phyloP scores from a whole-genome alignment of 30 jellyfish, hydroid and myxozoan genomes.

The Aurelia sp. region DNA sequence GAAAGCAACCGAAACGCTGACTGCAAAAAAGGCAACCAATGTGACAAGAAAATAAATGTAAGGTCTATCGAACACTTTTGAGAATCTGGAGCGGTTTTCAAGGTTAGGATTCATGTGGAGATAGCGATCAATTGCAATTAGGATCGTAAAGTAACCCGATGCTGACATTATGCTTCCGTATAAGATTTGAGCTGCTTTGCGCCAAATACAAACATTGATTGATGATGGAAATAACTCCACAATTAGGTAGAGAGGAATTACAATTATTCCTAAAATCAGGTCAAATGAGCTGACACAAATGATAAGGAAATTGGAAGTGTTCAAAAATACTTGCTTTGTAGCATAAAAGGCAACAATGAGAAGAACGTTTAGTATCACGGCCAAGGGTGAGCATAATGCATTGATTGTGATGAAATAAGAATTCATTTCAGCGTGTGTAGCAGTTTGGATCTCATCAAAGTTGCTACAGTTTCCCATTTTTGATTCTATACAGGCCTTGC shows the following conservation, averaged over 20 bases:
- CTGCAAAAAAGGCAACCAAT: background rate
- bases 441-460: too few species aligned
- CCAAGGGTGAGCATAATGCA: background rate
- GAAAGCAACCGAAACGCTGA: background rate
- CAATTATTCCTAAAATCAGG: background rate
- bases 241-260: background rate
- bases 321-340: conserved; percentile 6
- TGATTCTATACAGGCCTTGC: too few species aligned
- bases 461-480: too few species aligned
- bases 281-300: background rate
- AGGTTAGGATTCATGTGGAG: conserved; percentile 29
- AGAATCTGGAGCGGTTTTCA: background rate
- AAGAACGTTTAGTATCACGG: background rate
- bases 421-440: too few species aligned
- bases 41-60: background rate
- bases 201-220: background rate
- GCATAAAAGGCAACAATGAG: conserved; percentile 2
- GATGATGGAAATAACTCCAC: too few species aligned
- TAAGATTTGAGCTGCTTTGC: background rate
- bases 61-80: background rate
- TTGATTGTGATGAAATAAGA: too few species aligned
- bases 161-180: background rate
- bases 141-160: background rate
- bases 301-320: conserved; percentile 18
- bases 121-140: conserved; percentile 22